Evolutionary conservation across 2,888 invertebrate species (phyloP), one percentile per base, ranked within the genome.

Genomic region (Luperina nickerlii): DNA sequence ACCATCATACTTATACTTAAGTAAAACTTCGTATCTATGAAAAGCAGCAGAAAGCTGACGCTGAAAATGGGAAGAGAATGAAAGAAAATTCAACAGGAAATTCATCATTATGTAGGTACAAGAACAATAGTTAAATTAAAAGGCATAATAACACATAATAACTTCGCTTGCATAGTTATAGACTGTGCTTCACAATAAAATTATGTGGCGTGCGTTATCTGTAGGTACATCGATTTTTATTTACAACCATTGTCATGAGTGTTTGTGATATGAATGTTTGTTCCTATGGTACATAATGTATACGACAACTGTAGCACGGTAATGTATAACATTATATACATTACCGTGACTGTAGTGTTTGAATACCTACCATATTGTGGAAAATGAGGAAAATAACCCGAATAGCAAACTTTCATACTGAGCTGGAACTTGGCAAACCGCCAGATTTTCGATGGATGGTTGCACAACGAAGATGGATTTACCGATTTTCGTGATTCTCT

Each of bases 141-240:
- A n/a, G 18, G 32, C 32, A 57, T 60, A 42, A 38, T 42, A 82
- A 48, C 54, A 48, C 27, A 20, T n/a, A 27, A 24, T 15, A 57
- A 27, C 32, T 27, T 15, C 7, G 48, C 18, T 15, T 27, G 27
- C 15, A 69, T 63, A 48, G 51, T n/a, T 48, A 32, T 24, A 60
- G 57, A 57, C 54, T 67, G 51, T 38, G n/a, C 66, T 70, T 60
- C 79, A 82, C 57, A 63, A 67, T 32, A 32, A 32, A 32, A 32
- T 62, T 66, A 48, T 74, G 65, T 68, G 7, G 13, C 65, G 54
- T 38, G 70, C 42, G 74, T 76, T 88, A 87, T 88, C 87, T 73
- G 57, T n/a, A n/a, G 4, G 18, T 48, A 57, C 77, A 83, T 88
- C 74, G 85, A 88, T 87, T 85, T 81, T 77, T 78, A 45, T 77